Base-by-base conservation (phyloP, 2,113 vertebrate genomes). In the Quiscalus mexicanus region DNA sequence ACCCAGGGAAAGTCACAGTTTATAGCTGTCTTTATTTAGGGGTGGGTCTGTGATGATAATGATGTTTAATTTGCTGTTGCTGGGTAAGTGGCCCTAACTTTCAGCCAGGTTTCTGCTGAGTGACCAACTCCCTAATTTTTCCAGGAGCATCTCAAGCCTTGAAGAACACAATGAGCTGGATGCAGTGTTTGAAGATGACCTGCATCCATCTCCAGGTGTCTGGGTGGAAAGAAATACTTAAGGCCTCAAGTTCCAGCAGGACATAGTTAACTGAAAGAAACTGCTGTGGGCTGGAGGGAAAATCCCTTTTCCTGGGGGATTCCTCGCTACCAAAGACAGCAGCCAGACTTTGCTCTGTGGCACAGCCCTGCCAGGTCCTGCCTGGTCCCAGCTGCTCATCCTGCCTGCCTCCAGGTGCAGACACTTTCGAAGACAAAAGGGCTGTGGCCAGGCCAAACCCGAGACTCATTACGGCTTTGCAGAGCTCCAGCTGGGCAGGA, bases 391-490 rank as follows among this genome's bases (percentile, higher is more conserved):
- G 44, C 88, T 42, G 31, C 73, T 16, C 24, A 0, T 14, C 69
- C 52, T 2, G 41, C 24, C 50, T 1, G 35, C 31, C 58, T 28
- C 63, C 88, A 83, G 82, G 25, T 87, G 82, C 2, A 2, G 27
- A 16, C 60, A 23, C 6, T 90, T 27, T 7, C 1, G 2, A 47
- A 49, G 28, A 70, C 42, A 16, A 64, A 49, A 73, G 25, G 6
- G 25, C 64, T 71, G 9, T 2, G 50, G 3, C 62, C 52, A 1
- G 30, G n/a, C 17, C 6, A 23, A 17, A 11, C 0, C 28, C 6
- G 70, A 12, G 4, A 0, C 12, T 65, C 8, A 1, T 8, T 1
- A 0, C 0, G 28, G 10, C 11, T 6, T 6, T 6, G 8, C 37
- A 2, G 0, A 31, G 30, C 33, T 23, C 0, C 13, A 6, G 3